These are phyloP conservation scores for Excalfactoria chinensis DNA, from an alignment of 2,113 vertebrate species.

Conservation along the genomic window DNA sequence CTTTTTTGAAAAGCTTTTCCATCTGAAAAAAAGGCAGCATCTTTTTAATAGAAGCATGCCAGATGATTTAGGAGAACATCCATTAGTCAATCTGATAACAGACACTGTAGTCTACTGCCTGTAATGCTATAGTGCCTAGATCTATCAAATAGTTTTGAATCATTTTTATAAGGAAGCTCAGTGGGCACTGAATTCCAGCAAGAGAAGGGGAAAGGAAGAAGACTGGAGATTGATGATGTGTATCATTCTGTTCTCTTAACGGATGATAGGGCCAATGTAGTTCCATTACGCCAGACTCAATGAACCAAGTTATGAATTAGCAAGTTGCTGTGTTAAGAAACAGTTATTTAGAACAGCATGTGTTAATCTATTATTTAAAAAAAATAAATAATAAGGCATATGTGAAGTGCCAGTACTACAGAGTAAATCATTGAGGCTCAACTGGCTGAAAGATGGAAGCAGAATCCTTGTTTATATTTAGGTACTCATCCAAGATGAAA, in stretches of 20 bases:
- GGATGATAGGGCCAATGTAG: background rate
- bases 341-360: background rate
- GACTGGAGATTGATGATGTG: background rate
- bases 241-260: background rate
- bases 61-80: slow-evolving; percentile 52
- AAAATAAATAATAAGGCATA: background rate
- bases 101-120: slow-evolving; percentile 44
- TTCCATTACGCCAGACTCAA: background rate
- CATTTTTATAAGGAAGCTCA: slow-evolving; percentile 25
- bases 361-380: background rate
- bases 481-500: background rate
- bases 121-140: background rate
- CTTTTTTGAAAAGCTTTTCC: slow-evolving; percentile 44
- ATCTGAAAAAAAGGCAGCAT: background rate
- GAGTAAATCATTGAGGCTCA: background rate
- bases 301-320: slow-evolving; percentile 6
- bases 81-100: slow-evolving; percentile 56
- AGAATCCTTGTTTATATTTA: background rate
- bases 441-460: background rate
- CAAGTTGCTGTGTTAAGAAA: background rate
- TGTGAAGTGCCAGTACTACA: slow-evolving; percentile 1
- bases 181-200: background rate
- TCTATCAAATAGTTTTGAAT: slow-evolving; percentile 19
- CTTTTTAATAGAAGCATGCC: slow-evolving; percentile 38
- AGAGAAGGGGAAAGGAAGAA: background rate